These are phyloP conservation scores for Galeopsomyia nigrocyanea DNA, from an alignment of 2,888 invertebrate genomes.

Conservation along the genomic window DNA sequence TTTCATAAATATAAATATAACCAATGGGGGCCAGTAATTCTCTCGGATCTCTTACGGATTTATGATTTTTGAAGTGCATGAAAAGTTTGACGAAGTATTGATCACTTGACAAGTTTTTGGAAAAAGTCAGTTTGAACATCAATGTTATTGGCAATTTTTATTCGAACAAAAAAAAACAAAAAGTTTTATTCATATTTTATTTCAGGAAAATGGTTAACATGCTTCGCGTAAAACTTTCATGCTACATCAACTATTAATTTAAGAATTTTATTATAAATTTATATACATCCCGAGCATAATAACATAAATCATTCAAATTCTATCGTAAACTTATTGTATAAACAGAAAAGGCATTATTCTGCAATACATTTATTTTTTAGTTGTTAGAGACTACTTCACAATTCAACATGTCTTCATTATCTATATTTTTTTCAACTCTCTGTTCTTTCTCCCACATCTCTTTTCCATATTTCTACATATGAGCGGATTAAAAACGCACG, in stretches of 20 bases:
- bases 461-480: slow-evolving; percentile 6
- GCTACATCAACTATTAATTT: slow-evolving; percentile 65
- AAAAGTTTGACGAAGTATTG: slow-evolving; percentile 24
- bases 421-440: neutral
- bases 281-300: slow-evolving; percentile 60
- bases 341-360: slow-evolving; percentile 64
- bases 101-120: neutral
- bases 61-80: slow-evolving; percentile 62
- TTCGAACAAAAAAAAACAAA: too few species aligned
- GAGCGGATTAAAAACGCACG: slow-evolving; percentile 7
- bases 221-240: slow-evolving; percentile 50
- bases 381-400: slow-evolving; percentile 24
- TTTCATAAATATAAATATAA: slow-evolving; percentile 51
- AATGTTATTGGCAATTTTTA: too few species aligned
- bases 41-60: slow-evolving; percentile 68
- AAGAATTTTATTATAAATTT: slow-evolving; percentile 56
- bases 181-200: too few species aligned
- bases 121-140: too few species aligned
- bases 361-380: slow-evolving; percentile 54
- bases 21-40: slow-evolving; percentile 68
- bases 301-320: slow-evolving; percentile 62
- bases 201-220: too few species aligned
- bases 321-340: slow-evolving; percentile 62
- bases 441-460: neutral
- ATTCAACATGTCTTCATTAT: slow-evolving; percentile 27